These are phyloP conservation scores for Phataginus tricuspis DNA, from an alignment of 2,797 vertebrate species.

Conservation along the genomic window DNA sequence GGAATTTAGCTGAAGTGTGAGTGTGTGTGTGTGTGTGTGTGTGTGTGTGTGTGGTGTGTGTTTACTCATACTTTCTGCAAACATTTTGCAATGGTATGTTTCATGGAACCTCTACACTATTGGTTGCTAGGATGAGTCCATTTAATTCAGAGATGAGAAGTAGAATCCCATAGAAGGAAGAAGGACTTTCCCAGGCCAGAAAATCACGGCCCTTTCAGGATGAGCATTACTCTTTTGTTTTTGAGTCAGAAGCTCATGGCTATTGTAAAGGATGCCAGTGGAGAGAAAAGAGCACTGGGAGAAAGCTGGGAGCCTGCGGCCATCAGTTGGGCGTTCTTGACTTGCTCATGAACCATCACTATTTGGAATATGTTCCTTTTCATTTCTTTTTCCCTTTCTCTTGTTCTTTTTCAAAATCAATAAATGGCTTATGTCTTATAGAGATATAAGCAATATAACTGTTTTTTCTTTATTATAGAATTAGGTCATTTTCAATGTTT, in stretches of 20 bases:
- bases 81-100: not conserved
- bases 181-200: not conserved
- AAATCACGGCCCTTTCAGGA: not conserved
- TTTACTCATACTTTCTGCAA: not conserved
- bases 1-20: not conserved
- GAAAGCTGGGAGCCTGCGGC: not conserved
- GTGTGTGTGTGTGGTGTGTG: not conserved
- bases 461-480: not conserved
- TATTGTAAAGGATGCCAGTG: not conserved
- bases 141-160: not conserved
- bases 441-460: not conserved
- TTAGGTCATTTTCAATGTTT: not conserved
- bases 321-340: not conserved
- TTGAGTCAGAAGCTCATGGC: not conserved
- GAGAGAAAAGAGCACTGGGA: not conserved
- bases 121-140: not conserved
- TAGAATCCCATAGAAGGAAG: not conserved
- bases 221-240: not conserved
- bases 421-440: not conserved
- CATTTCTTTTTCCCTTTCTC: constrained; percentile 2
- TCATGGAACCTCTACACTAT: not conserved
- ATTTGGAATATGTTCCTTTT: not conserved
- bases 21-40: not conserved
- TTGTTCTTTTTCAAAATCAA: not conserved
- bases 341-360: not conserved